phyloP scores from a whole-genome alignment of 2,888 invertebrate genomes.

The Rapana venosa region DNA sequence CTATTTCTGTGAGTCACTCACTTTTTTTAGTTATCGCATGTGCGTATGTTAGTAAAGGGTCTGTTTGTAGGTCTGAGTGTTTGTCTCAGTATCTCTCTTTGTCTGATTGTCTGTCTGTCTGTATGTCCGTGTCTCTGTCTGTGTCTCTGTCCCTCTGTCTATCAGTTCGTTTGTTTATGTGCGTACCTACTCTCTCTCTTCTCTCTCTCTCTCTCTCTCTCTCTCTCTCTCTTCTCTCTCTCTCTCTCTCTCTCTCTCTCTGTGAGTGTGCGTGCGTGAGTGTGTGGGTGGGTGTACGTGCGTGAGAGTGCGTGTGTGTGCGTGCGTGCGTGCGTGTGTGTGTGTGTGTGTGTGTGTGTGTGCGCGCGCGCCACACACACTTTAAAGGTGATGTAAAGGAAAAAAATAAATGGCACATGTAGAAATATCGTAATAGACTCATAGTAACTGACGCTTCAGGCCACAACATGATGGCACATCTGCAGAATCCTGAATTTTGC shows the following conservation, averaged over 20 bases:
- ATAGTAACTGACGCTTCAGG: too few species aligned
- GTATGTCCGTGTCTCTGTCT: neutral
- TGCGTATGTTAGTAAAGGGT: neutral
- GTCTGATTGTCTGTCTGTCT: neutral
- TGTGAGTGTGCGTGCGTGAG: neutral
- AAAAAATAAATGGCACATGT: too few species aligned
- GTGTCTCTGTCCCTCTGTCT: neutral
- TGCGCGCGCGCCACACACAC: neutral
- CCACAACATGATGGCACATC: too few species aligned
- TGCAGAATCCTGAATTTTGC: too few species aligned
- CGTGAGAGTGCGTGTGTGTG: neutral
- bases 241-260: neutral
- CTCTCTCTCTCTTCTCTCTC: neutral
- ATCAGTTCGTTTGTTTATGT: neutral
- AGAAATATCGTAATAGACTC: too few species aligned
- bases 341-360: neutral
- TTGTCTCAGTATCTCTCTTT: neutral
- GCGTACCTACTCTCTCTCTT: neutral
- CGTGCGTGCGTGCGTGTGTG: neutral
- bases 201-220: neutral
- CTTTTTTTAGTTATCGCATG: neutral
- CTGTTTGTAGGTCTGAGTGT: neutral
- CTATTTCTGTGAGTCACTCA: neutral
- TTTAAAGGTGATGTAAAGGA: too few species aligned
- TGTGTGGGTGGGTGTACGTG: neutral